Conservation (phyloP, 1,140 invertebrate species). For the Sesamia nonagrioides region DNA sequence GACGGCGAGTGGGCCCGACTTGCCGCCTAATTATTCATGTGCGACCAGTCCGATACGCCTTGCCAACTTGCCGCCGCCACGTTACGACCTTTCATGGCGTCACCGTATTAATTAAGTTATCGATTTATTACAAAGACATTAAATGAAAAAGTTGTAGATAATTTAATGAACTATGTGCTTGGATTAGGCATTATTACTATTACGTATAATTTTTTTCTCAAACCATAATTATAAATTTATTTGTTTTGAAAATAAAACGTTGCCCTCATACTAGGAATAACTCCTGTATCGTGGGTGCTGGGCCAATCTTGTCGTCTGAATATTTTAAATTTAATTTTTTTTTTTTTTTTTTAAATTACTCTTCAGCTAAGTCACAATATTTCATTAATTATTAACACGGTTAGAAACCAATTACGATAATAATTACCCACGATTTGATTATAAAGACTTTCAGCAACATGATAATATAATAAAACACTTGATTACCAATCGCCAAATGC, state of each 20-base stretch:
- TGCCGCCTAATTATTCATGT: conserved; percentile 72
- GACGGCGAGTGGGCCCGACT: conserved; percentile 63
- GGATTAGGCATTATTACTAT: no score
- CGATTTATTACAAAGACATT: conserved; percentile 26
- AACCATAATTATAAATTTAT: no score
- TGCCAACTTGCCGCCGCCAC: conserved; percentile 34
- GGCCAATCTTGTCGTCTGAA: no score
- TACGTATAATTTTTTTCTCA: no score
- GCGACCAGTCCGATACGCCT: conserved; percentile 41
- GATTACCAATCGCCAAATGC: conserved; percentile 40
- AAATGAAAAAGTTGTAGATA: background rate
- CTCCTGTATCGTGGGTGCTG: no score
- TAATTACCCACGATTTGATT: background rate
- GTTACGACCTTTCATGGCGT: conserved; percentile 15
- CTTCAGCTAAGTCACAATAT: background rate
- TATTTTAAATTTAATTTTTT: background rate
- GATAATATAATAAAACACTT: conserved; percentile 21
- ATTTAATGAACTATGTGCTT: no score
- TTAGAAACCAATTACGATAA: no score
- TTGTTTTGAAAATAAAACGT: no score
- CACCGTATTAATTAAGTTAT: conserved; percentile 31
- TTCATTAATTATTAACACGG: background rate
- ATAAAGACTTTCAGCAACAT: background rate
- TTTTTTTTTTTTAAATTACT: background rate
- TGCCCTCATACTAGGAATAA: no score